Percentiles rank a stretch among this genome's conserved stretches.
Evolutionary conservation across 2,888 invertebrate species (phyloP).

Genomic region (Harmothoe impar): DNA sequence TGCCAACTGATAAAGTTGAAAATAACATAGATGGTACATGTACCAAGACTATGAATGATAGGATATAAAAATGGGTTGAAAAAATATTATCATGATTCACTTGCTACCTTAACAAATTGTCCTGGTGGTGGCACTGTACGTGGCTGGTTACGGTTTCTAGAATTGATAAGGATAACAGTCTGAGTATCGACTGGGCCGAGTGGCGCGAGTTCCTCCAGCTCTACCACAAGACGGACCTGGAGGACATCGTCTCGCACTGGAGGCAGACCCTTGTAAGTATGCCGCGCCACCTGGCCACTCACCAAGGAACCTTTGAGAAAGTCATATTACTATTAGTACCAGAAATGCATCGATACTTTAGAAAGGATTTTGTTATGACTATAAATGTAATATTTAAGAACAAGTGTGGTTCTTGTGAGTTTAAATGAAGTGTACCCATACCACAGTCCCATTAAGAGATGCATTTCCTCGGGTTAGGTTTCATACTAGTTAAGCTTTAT

Average conservation of each 20-base stretch:
- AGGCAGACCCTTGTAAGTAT: constrained; percentile 90
- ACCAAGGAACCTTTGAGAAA: not conserved
- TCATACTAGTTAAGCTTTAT: too few relatives aligned
- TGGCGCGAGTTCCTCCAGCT: constrained; percentile 97
- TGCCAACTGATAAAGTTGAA: too few relatives aligned
- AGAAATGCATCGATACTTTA: too few relatives aligned
- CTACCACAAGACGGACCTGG: constrained; percentile 94
- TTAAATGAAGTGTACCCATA: too few relatives aligned
- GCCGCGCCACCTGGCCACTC: not conserved
- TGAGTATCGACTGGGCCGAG: constrained; percentile 90
- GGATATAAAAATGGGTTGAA: too few relatives aligned
- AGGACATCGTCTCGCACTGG: constrained; percentile 96
- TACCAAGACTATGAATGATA: too few relatives aligned
- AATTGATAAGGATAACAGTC: constrained; percentile 96
- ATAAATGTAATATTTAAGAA: not conserved
- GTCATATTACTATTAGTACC: not conserved
- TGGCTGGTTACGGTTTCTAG: constrained; percentile 84
- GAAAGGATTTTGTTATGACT: too few relatives aligned
- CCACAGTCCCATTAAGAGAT: too few relatives aligned
- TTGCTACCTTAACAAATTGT: not conserved
- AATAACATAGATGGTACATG: too few relatives aligned
- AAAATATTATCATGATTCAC: too few relatives aligned
- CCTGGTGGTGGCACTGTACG: constrained; percentile 46
- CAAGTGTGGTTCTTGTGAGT: not conserved
- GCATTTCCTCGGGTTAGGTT: too few relatives aligned